Conservation (phyloP, 2,113 vertebrate species). For the Pseudonaja textilis region DNA sequence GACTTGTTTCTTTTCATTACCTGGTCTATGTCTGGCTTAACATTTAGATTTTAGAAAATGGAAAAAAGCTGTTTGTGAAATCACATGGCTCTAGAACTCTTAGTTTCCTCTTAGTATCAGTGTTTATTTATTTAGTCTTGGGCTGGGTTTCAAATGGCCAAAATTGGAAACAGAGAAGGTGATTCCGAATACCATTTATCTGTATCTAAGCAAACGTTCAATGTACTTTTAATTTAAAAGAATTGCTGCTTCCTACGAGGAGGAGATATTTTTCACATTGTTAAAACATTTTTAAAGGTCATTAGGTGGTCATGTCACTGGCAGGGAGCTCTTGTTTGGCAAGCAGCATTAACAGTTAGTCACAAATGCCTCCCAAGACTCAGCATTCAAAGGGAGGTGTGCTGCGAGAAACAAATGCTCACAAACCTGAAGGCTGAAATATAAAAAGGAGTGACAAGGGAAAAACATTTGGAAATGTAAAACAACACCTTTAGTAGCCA, state of each 20-base stretch:
- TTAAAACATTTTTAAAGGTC: constrained; percentile 88
- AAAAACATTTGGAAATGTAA: constrained; percentile 77
- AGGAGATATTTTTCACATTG: constrained; percentile 90
- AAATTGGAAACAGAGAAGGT: constrained; percentile 87
- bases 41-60: constrained; percentile 83
- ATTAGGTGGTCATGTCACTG: constrained; percentile 86
- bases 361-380: constrained; percentile 82
- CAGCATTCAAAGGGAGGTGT: constrained; percentile 74
- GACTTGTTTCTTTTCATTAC: constrained; percentile 83
- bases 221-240: constrained; percentile 83
- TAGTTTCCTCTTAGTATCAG: constrained; percentile 86
- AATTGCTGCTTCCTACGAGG: constrained; percentile 84
- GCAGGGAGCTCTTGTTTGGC: constrained; percentile 85
- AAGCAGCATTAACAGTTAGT: constrained; percentile 78
- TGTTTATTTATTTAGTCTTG: constrained; percentile 86
- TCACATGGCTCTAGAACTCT: constrained; percentile 80
- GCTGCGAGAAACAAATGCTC: constrained; percentile 80
- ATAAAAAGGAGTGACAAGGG: constrained; percentile 78
- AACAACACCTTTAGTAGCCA: constrained; percentile 80
- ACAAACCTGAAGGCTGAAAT: constrained; percentile 79
- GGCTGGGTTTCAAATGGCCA: constrained; percentile 83
- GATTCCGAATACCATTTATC: constrained; percentile 85
- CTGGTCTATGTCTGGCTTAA: constrained; percentile 78
- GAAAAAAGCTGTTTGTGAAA: constrained; percentile 83
- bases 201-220: constrained; percentile 79